Evolutionary conservation across 1,140 invertebrate genomes (phyloP), one percentile per base, ranked within the genome.

Genomic region (Panagrolaimus sp.): DNA sequence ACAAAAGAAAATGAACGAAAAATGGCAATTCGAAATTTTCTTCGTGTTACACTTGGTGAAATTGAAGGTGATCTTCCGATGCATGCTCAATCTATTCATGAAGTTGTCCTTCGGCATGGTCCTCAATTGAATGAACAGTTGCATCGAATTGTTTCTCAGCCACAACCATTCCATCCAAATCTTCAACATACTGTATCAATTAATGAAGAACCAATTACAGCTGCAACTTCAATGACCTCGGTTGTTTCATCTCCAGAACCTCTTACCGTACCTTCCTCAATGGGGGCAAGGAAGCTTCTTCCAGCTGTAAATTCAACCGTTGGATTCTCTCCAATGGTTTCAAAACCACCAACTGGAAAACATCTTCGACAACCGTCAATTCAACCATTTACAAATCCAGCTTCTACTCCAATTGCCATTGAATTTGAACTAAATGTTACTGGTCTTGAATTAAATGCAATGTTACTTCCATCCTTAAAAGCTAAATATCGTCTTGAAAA

Each of bases 381-480:
- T 9, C 28, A 44, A 12, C 24, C 64, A 15, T 28, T 55, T 21
- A 14, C 26, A 4, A 32, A 26, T 6, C n/a, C n/a, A 52, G n/a
- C 63, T 32, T 52, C 58, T 17, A 21, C 48, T 4, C n/a, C 17
- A 24, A 52, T 52, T n/a, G 48, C 17, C 7, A 62, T 80, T 12
- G 62, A 78, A 15, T 80, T 80, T 45, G 70, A 70, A 17, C 32
- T 82, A 38, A 63, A 75, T 64, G 32, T 80, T 62, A 66, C 72
- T 21, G 78, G 75, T 38, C 43, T 80, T 10, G 80, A 83, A 48
- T 64, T 80, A 63, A 78, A 69, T 43, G 78, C 76, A n/a, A 66
- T 94, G 1, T 83, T 98, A 14, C 83, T 98, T 72, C 95, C 95
- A 0, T 97, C 94, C 0, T 86, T 98, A 0, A 91, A 93, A 86